Percentiles rank a stretch among this genome's conserved stretches.
Conservation (phyloP, 2,113 vertebrate genomes). For the Ibidorhyncha struthersii region DNA sequence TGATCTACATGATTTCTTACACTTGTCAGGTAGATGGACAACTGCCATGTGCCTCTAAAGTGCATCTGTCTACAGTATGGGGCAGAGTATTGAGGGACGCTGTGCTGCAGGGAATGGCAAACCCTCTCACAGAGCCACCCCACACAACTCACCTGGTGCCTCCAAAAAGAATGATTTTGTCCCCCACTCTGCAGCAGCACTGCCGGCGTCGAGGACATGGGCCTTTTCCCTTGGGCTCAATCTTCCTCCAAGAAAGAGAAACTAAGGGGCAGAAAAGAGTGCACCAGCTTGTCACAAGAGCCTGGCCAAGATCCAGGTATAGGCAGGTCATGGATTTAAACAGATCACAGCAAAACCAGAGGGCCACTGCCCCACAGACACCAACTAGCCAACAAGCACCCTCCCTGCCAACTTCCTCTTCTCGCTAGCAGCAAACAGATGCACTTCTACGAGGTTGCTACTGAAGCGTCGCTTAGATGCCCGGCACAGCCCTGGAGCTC, state of each 20-base stretch:
- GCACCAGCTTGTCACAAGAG: background rate
- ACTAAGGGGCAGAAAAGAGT: conserved; percentile 37
- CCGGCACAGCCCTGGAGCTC: background rate
- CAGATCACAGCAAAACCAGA: background rate
- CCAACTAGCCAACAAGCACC: background rate
- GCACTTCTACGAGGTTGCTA: background rate
- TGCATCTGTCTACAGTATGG: background rate
- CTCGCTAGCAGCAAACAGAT: background rate
- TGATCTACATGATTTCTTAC: background rate
- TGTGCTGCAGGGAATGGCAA: background rate
- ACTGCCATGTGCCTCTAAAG: background rate
- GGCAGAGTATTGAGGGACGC: accelerated
- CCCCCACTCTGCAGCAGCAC: conserved; percentile 97
- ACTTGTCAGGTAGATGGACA: background rate
- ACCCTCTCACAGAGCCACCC: background rate
- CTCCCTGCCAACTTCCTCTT: background rate
- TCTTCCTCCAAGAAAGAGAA: conserved; percentile 89
- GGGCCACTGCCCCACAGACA: background rate
- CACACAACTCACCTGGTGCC: conserved; percentile 88
- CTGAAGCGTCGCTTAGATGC: background rate
- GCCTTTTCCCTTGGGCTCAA: conserved; percentile 94
- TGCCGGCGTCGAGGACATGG: conserved; percentile 93
- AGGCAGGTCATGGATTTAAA: background rate
- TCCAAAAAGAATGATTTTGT: conserved; percentile 96
- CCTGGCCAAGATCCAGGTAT: background rate